phyloP scores from a whole-genome alignment of 2,888 invertebrate genomes.

The Drosophila nr. perissopoda region DNA sequence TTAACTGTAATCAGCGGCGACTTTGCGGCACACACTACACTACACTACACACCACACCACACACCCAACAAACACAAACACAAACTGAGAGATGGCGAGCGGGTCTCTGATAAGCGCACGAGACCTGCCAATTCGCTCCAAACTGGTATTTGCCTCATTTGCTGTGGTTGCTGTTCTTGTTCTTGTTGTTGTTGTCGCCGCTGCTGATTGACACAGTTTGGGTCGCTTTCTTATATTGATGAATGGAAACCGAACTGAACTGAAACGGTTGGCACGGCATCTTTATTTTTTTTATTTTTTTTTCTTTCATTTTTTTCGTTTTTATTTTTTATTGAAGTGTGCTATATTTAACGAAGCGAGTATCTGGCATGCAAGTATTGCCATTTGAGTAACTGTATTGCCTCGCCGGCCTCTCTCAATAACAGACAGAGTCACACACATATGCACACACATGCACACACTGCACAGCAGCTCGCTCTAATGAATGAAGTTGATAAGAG shows the following conservation, averaged over 20 bases:
- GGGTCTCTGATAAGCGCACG: constrained; percentile 65
- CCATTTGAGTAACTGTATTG: constrained; percentile 70
- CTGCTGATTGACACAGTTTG: constrained; percentile 65
- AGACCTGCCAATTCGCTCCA: constrained; percentile 78
- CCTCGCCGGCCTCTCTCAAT: constrained; percentile 52
- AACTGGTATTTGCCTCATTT: constrained; percentile 54
- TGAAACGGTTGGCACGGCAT: constrained; percentile 55
- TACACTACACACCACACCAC: constrained; percentile 44
- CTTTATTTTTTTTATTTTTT: constrained; percentile 23
- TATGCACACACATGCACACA: constrained; percentile 1
- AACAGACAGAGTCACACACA: constrained; percentile 20
- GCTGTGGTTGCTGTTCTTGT: constrained; percentile 8
- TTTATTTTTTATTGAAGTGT: constrained; percentile 73
- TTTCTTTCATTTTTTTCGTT: constrained; percentile 40
- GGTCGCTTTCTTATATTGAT: constrained; percentile 66
- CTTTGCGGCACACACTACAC: constrained; percentile 51
- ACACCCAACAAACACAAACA: constrained; percentile 54
- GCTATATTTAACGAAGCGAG: constrained; percentile 77
- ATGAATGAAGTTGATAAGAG: constrained; percentile 81
- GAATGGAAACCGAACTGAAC: constrained; percentile 69
- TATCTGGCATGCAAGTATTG: constrained; percentile 69
- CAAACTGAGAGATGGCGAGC: constrained; percentile 67
- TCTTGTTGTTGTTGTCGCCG: constrained; percentile 12
- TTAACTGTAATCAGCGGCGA: constrained; percentile 67
- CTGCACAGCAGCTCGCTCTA: constrained; percentile 60